phyloP scores from a whole-genome alignment of 2,888 invertebrate species.

The Heteromurus nitidus region DNA sequence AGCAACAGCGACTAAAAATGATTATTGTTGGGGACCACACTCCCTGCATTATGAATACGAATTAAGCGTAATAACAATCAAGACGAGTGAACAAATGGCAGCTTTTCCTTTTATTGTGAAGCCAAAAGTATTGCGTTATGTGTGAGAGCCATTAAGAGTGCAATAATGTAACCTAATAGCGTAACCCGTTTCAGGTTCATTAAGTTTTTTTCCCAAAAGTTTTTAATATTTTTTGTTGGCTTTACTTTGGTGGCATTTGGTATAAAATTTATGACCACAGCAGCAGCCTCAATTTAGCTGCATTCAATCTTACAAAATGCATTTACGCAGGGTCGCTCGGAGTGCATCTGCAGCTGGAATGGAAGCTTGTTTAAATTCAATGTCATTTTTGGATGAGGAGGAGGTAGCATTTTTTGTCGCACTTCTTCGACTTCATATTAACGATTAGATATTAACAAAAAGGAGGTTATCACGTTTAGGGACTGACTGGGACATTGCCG shows the following conservation, averaged over 20 bases:
- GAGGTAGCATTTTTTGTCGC: neutral
- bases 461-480: neutral
- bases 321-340: neutral
- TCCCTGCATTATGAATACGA: constrained; percentile 17
- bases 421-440: constrained; percentile 17
- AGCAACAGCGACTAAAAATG: constrained; percentile 9
- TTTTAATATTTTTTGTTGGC: constrained; percentile 22
- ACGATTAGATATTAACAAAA: neutral
- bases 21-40: constrained; percentile 29
- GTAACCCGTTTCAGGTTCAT: constrained; percentile 57
- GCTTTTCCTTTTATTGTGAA: constrained; percentile 15
- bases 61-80: constrained; percentile 24
- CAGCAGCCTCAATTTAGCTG: neutral
- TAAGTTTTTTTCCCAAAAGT: constrained; percentile 33
- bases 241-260: neutral
- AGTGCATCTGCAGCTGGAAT: neutral
- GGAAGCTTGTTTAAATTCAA: neutral
- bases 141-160: constrained; percentile 2
- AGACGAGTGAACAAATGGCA: constrained; percentile 35
- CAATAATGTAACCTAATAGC: constrained; percentile 55
- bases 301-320: neutral
- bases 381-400: neutral
- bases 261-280: constrained; percentile 35
- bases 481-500: too few relatives aligned
- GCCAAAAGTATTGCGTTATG: too few relatives aligned